Evolutionary conservation across 2,797 vertebrate species (phyloP), one percentile per base, ranked within the genome.

Genomic region (Silurus aristotelis): DNA sequence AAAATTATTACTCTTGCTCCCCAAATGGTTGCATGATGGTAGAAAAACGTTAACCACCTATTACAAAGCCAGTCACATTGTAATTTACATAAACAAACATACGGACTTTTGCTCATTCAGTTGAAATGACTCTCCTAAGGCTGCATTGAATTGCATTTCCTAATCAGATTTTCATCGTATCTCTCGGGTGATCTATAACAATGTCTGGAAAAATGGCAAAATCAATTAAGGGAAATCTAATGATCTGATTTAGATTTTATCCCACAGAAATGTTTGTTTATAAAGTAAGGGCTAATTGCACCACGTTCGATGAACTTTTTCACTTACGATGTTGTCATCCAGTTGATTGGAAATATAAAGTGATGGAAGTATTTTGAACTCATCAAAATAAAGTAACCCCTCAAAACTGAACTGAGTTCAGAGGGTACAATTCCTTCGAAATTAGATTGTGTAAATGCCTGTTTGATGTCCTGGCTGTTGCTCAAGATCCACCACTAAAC

Each of bases 1-100:
- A 78, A 55, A 61, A 58, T 15, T 5, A 58, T 56, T 56, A 76
- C 73, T 76, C 8, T 58, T 76, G n/a, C 72, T 76, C 8, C 8
- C 72, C 52, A 76, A 76, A 76, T 76, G n/a, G 70, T 27, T 76
- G 52, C 52, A 76, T 76, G 25, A 58, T 75, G 15, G 52, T 76
- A 56, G 8, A 25, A 48, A 58, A 76, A 58, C 13, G 52, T 19
- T 56, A 76, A 10, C 52, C 52, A 58, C 20, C 15, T 17, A 31
- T 76, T 76, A 58, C 25, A 25, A 10, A 4, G 15, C 52, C 8
- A 31, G 25, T 56, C 25, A 17, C 3, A 56, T 56, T 17, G 38
- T 38, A 38, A 38, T 56, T 27, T 10, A 56, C 52, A 76, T 76
- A 58, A 76, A 76, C 25, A 58, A 58, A 58, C 15, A 56, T 25